Percentiles rank a stretch among this genome's conserved stretches.
Evolutionary conservation across 30 jellyfish, hydroid and myxozoan genomes (phyloP).

Genomic region (Aurelia aurita): DNA sequence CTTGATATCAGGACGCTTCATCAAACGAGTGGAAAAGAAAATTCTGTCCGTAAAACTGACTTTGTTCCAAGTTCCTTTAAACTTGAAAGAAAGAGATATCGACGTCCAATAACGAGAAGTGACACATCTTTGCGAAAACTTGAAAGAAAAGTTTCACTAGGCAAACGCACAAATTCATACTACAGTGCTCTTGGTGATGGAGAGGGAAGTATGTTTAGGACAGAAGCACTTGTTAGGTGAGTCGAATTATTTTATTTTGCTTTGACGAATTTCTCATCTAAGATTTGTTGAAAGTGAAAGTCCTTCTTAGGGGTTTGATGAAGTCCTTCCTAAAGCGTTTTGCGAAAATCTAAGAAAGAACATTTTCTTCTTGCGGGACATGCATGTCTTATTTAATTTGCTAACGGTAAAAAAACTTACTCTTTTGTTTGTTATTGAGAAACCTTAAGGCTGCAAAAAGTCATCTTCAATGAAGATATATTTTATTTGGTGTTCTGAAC

Average conservation of each 20-base stretch:
- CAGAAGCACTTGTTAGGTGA: conserved; percentile 20
- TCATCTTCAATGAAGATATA: too few species aligned
- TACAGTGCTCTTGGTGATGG: conserved; percentile 9
- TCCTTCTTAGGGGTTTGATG: too few species aligned
- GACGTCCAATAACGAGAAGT: conserved; percentile 28
- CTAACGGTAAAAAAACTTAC: too few species aligned
- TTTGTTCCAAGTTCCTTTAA: not conserved
- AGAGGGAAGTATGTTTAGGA: not conserved
- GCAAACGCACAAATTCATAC: conserved; percentile 2
- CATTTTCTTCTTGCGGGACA: too few species aligned
- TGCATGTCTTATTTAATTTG: too few species aligned
- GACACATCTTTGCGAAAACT: conserved; percentile 28
- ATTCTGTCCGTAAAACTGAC: not conserved
- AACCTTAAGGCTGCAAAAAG: too few species aligned
- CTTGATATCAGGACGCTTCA: not conserved
- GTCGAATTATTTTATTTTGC: not conserved
- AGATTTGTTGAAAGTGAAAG: too few species aligned
- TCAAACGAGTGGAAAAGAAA: conserved; percentile 4
- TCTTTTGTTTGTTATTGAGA: too few species aligned
- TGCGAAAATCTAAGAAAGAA: too few species aligned
- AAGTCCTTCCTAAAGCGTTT: too few species aligned
- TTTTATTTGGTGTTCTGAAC: too few species aligned
- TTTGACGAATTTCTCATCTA: not conserved
- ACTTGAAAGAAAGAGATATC: conserved; percentile 24
- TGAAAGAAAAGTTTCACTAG: not conserved